Conservation (phyloP, 2,888 invertebrate genomes). For the Sphaeridia pumilis region DNA sequence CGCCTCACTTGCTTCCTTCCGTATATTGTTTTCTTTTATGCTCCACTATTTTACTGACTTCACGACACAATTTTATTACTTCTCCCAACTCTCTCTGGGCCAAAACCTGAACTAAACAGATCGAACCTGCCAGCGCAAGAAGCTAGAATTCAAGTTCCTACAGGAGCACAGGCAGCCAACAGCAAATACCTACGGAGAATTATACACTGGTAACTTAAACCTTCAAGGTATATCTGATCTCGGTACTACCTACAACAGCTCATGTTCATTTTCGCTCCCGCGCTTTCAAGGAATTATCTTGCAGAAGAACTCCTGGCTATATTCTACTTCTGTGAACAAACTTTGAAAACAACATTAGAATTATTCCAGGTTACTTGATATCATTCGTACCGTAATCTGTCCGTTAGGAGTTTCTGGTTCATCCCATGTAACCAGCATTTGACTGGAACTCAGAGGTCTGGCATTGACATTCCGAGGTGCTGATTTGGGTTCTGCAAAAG, state of each 20-base stretch:
- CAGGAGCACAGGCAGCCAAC: too few species aligned
- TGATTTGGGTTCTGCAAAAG: constrained; percentile 74
- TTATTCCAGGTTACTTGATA: too few species aligned
- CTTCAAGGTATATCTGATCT: not conserved
- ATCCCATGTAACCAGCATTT: constrained; percentile 97
- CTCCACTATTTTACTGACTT: not conserved
- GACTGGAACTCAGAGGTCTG: constrained; percentile 82
- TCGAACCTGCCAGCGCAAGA: too few species aligned
- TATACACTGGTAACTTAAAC: not conserved
- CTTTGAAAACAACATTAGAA: not conserved
- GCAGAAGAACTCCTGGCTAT: too few species aligned
- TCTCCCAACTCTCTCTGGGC: not conserved
- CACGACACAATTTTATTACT: not conserved
- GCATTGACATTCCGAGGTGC: constrained; percentile 91
- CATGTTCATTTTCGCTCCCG: too few species aligned
- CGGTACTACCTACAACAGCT: not conserved
- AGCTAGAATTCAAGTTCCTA: too few species aligned
- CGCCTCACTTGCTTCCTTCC: too few species aligned
- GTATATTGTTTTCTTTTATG: not conserved
- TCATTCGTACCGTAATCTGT: constrained; percentile 73
- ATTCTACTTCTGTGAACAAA: not conserved
- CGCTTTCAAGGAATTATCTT: too few species aligned
- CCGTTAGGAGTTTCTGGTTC: constrained; percentile 96
- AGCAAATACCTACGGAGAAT: too few species aligned
- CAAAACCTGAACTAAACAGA: too few species aligned